Evolutionary conservation across 2,113 vertebrate species (phyloP).

Genomic region (Pterocles gutturalis): DNA sequence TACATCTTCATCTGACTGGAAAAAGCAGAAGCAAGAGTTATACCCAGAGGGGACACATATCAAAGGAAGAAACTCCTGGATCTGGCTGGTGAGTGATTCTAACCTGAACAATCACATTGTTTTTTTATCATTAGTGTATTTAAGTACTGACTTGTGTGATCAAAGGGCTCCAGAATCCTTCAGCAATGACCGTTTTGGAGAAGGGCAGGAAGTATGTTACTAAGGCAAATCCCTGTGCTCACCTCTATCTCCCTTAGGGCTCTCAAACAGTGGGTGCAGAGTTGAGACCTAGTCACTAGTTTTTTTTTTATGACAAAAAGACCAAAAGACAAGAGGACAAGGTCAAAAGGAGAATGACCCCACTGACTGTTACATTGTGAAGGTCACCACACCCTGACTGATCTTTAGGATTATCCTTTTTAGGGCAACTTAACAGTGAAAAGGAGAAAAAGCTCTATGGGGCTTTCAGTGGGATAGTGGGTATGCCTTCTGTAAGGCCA

Average conservation of each 20-base stretch:
- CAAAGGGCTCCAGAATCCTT: not conserved
- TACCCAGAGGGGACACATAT: not conserved
- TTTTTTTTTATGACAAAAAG: not conserved
- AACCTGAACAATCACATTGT: not conserved
- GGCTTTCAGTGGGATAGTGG: not conserved
- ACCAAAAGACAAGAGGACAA: not conserved
- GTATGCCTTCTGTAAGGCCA: not conserved
- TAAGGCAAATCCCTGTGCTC: not conserved
- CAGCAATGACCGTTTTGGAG: not conserved
- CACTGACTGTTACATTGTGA: not conserved
- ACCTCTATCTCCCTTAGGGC: not conserved
- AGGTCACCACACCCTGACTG: not conserved
- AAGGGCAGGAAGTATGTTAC: not conserved
- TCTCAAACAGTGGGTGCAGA: not conserved
- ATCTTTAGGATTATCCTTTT: not conserved
- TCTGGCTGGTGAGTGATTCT: constrained; percentile 22
- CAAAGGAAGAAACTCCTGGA: not conserved
- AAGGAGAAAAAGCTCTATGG: not conserved
- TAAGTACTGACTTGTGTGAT: not conserved
- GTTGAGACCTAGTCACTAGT: not conserved
- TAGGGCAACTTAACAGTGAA: not conserved
- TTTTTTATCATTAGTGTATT: not conserved
- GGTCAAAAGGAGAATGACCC: not conserved
- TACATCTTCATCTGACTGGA: not conserved
- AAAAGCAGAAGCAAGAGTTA: not conserved